Evolutionary conservation across 2,888 invertebrate genomes (phyloP).

Genomic region (Chloroclystis v-ata): DNA sequence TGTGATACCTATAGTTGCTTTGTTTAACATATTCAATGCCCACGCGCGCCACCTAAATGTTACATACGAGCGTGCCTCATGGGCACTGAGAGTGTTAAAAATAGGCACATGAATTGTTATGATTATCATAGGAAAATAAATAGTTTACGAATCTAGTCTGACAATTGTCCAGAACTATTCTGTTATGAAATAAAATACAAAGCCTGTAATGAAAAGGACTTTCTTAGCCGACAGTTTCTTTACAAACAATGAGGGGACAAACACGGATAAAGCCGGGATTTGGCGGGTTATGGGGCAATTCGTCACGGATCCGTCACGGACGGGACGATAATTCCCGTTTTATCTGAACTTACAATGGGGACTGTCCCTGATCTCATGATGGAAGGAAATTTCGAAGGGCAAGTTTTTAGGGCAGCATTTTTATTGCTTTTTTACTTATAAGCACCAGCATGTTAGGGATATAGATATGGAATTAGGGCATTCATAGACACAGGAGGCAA

Average conservation of each 20-base stretch:
- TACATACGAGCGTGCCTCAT: no score
- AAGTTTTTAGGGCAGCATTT: neutral
- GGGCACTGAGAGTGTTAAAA: no score
- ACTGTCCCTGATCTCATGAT: conserved; percentile 9
- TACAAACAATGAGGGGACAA: conserved; percentile 31
- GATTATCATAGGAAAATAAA: no score
- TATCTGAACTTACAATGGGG: conserved; percentile 16
- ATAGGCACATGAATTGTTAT: no score
- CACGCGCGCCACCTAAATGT: no score
- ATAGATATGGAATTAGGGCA: no score
- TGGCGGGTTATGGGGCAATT: conserved; percentile 52
- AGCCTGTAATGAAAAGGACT: neutral
- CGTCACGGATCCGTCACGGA: conserved; percentile 64
- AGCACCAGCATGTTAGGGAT: no score
- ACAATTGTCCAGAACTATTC: no score
- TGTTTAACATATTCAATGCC: no score
- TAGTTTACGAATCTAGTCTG: no score
- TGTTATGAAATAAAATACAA: neutral
- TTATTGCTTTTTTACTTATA: neutral
- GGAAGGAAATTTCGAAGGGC: conserved; percentile 4
- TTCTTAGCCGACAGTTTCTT: neutral
- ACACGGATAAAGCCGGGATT: conserved; percentile 48
- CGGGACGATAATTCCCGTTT: conserved; percentile 34
- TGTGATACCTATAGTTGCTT: no score
- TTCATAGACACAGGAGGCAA: no score